A percentile compares a stretch with the other conserved stretches of the same genome.
Evolutionary conservation across 2,113 vertebrate genomes (phyloP).

Genomic region (Megaleporinus macrocephalus): DNA sequence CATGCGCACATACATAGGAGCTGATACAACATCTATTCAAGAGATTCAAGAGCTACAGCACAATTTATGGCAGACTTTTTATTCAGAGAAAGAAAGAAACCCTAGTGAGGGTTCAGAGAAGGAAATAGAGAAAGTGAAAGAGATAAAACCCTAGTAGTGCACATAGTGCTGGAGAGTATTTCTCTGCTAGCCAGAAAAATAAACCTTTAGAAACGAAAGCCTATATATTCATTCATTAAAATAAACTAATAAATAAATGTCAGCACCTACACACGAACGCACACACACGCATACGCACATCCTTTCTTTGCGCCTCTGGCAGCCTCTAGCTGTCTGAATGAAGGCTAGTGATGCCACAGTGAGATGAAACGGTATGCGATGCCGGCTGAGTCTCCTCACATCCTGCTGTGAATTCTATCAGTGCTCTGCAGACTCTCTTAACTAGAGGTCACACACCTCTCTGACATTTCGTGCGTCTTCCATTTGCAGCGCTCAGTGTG

Average conservation of each 20-base stretch:
- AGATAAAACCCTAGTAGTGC: neutral
- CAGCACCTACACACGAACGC: neutral
- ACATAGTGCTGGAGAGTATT: neutral
- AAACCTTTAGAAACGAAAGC: neutral
- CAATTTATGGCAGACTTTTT: no score
- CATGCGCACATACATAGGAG: neutral
- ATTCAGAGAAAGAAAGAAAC: neutral
- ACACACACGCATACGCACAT: neutral
- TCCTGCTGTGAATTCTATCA: slow-evolving; percentile 33
- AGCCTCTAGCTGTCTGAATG: slow-evolving; percentile 4
- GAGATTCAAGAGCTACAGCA: no score
- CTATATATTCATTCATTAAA: neutral
- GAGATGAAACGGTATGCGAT: slow-evolving; percentile 19
- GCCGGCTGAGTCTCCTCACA: slow-evolving; percentile 2
- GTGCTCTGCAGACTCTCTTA: slow-evolving; percentile 46
- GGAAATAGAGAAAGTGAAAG: no score
- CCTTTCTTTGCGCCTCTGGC: neutral
- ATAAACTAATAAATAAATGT: neutral
- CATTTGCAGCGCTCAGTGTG: slow-evolving; percentile 34
- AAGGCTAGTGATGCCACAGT: slow-evolving; percentile 11
- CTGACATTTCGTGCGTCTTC: slow-evolving; percentile 34
- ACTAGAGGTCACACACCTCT: slow-evolving; percentile 44
- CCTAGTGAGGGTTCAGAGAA: no score
- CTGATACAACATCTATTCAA: no score
- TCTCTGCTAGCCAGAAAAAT: neutral